phyloP scores from a whole-genome alignment of 2,888 invertebrate species.

The Drosophila imparisetae region DNA sequence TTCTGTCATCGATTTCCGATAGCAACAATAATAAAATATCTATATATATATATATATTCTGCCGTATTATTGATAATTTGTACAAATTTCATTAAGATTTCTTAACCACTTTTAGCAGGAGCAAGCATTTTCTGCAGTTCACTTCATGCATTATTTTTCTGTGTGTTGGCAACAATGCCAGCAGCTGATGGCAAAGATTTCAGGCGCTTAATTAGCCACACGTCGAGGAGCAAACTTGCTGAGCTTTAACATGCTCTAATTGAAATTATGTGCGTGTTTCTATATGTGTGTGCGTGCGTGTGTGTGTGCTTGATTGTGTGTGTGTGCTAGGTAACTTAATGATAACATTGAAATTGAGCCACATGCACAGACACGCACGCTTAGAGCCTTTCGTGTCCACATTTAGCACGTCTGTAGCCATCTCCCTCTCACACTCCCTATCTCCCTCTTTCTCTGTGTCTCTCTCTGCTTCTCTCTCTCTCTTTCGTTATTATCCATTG shows the following conservation, averaged over 20 bases:
- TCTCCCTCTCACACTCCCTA: not conserved
- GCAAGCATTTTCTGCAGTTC: not conserved
- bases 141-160: not conserved
- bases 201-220: constrained; percentile 67
- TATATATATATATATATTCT: too few species aligned
- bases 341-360: constrained; percentile 57
- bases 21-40: too few species aligned
- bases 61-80: not conserved
- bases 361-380: constrained; percentile 52
- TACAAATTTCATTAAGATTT: not conserved
- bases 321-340: constrained; percentile 28
- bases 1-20: too few species aligned
- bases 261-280: constrained; percentile 56
- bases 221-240: constrained; percentile 37
- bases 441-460: not conserved
- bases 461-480: not conserved
- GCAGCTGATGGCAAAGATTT: constrained; percentile 42
- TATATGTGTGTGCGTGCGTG: constrained; percentile 15
- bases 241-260: constrained; percentile 58
- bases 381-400: constrained; percentile 9
- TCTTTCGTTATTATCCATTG: constrained; percentile 16
- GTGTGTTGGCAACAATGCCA: not conserved
- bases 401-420: not conserved
- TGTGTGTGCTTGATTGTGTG: constrained; percentile 5
- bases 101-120: not conserved